These are phyloP conservation scores for Antheraea mylitta DNA, from an alignment of 1,140 invertebrate species.

Conservation along the genomic window DNA sequence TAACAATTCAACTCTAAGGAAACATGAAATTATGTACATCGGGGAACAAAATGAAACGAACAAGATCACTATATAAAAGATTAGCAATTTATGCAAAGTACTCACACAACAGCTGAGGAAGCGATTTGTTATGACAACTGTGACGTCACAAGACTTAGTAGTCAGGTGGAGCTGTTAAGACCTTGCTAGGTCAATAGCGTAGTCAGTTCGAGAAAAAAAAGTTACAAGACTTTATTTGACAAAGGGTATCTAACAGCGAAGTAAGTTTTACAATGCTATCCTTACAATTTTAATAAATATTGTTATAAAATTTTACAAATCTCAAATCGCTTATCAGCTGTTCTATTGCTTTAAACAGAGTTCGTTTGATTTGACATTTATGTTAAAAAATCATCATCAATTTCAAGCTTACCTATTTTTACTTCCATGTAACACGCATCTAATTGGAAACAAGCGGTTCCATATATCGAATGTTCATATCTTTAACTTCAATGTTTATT, in stretches of 20 bases:
- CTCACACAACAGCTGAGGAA: not conserved
- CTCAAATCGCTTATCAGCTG: not conserved
- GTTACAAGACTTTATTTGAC: not conserved
- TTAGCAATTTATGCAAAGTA: not conserved
- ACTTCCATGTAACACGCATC: not conserved
- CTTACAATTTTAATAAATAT: no score
- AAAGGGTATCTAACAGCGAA: no score
- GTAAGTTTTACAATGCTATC: no score
- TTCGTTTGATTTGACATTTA: not conserved
- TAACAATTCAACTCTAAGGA: not conserved
- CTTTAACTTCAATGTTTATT: no score
- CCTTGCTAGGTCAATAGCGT: no score
- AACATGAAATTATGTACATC: not conserved
- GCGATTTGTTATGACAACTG: not conserved
- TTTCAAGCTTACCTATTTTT: not conserved
- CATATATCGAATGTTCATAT: no score
- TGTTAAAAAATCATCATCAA: not conserved
- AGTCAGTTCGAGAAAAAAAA: no score
- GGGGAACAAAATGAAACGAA: not conserved
- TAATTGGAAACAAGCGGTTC: no score
- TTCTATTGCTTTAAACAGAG: not conserved
- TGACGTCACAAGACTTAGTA: not conserved
- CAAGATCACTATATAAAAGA: not conserved
- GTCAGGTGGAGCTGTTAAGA: no score
- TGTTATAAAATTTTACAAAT: no score